Evolutionary conservation across 2,888 invertebrate species (phyloP).

Genomic region (Ashinkailepas kermadecensis): DNA sequence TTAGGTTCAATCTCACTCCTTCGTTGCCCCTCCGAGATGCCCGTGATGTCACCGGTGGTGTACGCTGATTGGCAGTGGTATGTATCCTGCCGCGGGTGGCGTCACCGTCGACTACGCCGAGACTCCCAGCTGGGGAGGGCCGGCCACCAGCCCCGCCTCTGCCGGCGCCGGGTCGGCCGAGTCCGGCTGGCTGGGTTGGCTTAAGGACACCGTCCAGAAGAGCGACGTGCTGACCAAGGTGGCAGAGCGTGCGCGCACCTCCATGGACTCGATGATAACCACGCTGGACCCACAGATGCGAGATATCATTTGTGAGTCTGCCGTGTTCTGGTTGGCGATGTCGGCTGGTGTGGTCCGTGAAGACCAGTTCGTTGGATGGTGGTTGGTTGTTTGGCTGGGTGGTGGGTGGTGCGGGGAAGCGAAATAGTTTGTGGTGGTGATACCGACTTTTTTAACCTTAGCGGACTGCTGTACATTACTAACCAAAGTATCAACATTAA

Average conservation of each 20-base stretch:
- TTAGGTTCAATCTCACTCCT: no score
- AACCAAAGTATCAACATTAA: no score
- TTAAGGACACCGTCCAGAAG: constrained; percentile 30
- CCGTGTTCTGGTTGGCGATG: no score
- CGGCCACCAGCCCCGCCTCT: not conserved
- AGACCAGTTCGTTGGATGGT: constrained; percentile 24
- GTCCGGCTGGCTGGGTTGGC: constrained; percentile 32
- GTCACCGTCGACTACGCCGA: constrained; percentile 12
- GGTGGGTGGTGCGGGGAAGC: no score
- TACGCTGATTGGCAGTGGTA: no score
- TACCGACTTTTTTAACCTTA: no score
- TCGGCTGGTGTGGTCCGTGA: no score
- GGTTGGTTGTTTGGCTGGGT: no score
- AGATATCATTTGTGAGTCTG: constrained; percentile 66
- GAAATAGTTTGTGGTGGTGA: no score
- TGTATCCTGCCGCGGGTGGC: not conserved
- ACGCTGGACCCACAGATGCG: constrained; percentile 85
- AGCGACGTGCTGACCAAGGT: constrained; percentile 45
- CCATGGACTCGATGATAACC: constrained; percentile 76
- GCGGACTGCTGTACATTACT: no score
- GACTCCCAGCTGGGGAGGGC: not conserved
- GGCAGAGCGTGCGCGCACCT: constrained; percentile 67
- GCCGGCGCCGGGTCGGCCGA: not conserved
- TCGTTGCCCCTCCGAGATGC: no score
- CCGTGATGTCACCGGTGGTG: no score